Evolutionary conservation across 1,140 invertebrate species (phyloP).

Genomic region (Leptinotarsa lineolata): DNA sequence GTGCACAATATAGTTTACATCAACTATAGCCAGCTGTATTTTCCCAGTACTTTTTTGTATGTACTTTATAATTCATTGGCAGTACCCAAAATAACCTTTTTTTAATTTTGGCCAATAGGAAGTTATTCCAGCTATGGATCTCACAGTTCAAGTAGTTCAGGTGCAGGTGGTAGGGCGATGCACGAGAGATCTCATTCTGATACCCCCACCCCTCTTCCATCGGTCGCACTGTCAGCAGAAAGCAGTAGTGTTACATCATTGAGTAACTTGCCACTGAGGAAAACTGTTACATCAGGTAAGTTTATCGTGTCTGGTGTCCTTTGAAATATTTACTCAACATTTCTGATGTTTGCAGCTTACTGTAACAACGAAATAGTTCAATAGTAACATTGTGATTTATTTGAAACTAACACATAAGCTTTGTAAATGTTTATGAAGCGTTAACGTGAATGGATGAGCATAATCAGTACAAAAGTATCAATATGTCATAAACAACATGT

Average conservation of each 20-base stretch:
- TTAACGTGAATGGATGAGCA: too few relatives aligned
- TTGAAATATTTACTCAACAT: not conserved
- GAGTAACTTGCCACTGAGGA: constrained; percentile 84
- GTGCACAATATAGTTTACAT: too few relatives aligned
- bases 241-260: constrained; percentile 93
- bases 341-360: not conserved
- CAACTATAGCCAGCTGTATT: too few relatives aligned
- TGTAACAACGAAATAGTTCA: not conserved
- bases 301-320: not conserved
- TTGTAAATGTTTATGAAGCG: too few relatives aligned
- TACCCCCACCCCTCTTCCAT: constrained; percentile 79
- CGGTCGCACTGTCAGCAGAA: constrained; percentile 90
- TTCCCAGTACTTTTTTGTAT: too few relatives aligned
- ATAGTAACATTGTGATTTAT: too few relatives aligned
- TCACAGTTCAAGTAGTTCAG: constrained; percentile 50
- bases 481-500: too few relatives aligned
- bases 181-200: constrained; percentile 91
- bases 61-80: too few relatives aligned
- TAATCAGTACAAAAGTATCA: too few relatives aligned
- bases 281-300: constrained; percentile 83
- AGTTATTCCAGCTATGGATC: constrained; percentile 56
- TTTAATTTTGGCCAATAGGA: constrained; percentile 33
- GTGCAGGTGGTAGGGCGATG: constrained; percentile 60
- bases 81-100: too few relatives aligned
- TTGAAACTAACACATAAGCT: too few relatives aligned